phyloP scores from a whole-genome alignment of 2,113 vertebrate species.

The Caranx ignobilis region DNA sequence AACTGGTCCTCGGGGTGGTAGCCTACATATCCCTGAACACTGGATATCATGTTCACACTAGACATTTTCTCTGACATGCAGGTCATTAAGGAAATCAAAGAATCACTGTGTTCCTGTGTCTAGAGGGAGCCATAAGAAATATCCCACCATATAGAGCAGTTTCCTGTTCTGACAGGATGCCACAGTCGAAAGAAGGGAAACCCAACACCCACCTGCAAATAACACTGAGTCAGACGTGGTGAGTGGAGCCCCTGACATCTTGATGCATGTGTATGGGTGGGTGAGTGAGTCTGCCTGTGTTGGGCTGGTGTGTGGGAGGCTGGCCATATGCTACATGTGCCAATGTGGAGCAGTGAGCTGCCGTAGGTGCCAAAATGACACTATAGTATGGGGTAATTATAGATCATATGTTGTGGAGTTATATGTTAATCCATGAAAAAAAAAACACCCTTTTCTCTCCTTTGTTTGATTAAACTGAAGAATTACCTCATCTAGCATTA shows the following conservation, averaged over 20 bases:
- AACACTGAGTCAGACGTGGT: slow-evolving; percentile 66
- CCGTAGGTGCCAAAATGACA: slow-evolving; percentile 47
- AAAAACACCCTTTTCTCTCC: background rate
- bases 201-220: slow-evolving; percentile 72
- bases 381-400: slow-evolving; percentile 33
- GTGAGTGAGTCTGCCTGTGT: slow-evolving; percentile 20
- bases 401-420: slow-evolving; percentile 14
- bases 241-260: slow-evolving; percentile 59
- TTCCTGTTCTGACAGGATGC: slow-evolving; percentile 73
- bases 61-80: slow-evolving; percentile 56
- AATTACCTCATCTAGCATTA: background rate
- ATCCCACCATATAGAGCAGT: slow-evolving; percentile 45
- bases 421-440: slow-evolving; percentile 15
- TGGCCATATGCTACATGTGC: slow-evolving; percentile 62
- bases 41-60: slow-evolving; percentile 47
- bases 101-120: slow-evolving; percentile 37
- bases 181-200: slow-evolving; percentile 64
- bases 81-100: slow-evolving; percentile 62
- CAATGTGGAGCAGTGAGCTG: slow-evolving; percentile 39
- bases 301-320: slow-evolving; percentile 57
- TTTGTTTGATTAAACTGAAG: slow-evolving; percentile 4
- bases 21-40: slow-evolving; percentile 11
- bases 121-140: slow-evolving; percentile 48
- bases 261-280: slow-evolving; percentile 38
- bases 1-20: slow-evolving; percentile 45